phyloP scores from a whole-genome alignment of 1,140 invertebrate species.

The Euglossa dilemma region DNA sequence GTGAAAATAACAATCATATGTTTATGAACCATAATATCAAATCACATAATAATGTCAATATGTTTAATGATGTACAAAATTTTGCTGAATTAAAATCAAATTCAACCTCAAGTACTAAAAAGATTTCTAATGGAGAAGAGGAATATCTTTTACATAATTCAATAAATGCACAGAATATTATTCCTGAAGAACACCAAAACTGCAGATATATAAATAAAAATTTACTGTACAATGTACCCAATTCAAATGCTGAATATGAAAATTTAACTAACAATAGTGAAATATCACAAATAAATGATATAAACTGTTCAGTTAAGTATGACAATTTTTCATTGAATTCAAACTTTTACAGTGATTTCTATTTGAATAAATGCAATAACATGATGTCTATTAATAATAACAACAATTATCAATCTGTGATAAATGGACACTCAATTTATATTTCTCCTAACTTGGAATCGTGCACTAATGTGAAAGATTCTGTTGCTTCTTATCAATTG shows the following conservation, averaged over 20 bases:
- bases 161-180: not conserved
- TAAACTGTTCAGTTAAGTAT: not conserved
- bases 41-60: not conserved
- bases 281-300: not conserved
- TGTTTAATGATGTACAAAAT: not conserved
- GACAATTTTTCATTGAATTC: not conserved
- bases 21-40: not conserved
- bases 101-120: not conserved
- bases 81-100: not conserved
- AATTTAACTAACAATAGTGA: not conserved
- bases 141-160: not conserved
- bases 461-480: not conserved
- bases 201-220: not conserved
- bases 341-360: not conserved
- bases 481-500: not conserved
- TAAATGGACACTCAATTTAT: not conserved
- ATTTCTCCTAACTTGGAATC: not conserved
- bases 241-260: not conserved
- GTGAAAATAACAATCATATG: not conserved
- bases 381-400: not conserved
- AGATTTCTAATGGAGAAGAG: not conserved
- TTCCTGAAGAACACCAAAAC: not conserved
- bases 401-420: not conserved
- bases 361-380: constrained; percentile 1
- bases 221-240: constrained; percentile 1